A percentile compares a stretch with the other conserved stretches of the same genome.
phyloP scores from a whole-genome alignment of 2,888 invertebrate species.

The Dasysyrphus tricinctus region DNA sequence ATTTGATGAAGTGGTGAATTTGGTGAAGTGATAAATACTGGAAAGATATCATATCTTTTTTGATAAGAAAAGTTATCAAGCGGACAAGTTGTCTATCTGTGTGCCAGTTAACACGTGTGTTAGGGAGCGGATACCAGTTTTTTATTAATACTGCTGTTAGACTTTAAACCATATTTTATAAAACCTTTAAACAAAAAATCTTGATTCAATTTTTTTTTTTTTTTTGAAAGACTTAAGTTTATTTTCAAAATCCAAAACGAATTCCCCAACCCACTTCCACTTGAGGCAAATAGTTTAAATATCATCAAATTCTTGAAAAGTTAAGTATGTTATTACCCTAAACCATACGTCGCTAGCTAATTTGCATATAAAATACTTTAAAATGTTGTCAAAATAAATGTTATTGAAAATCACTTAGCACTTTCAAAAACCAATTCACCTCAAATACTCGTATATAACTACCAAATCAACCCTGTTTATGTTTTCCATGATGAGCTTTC shows the following conservation, averaged over 20 bases:
- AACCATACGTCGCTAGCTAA: slow-evolving; percentile 70
- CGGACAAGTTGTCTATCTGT: too few species aligned
- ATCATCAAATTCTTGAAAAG: slow-evolving; percentile 11
- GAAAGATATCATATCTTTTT: too few species aligned
- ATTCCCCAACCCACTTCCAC: slow-evolving; percentile 44
- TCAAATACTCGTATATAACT: background rate
- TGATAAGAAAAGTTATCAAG: too few species aligned
- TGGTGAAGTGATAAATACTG: too few species aligned
- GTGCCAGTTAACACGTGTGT: too few species aligned
- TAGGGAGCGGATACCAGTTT: too few species aligned
- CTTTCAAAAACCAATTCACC: slow-evolving; percentile 59
- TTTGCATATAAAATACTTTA: slow-evolving; percentile 83
- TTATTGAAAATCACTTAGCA: slow-evolving; percentile 76
- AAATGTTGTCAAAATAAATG: slow-evolving; percentile 76
- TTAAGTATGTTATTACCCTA: slow-evolving; percentile 31
- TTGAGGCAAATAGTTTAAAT: slow-evolving; percentile 19
- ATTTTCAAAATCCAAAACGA: background rate
- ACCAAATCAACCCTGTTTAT: slow-evolving; percentile 41
- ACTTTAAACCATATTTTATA: too few species aligned
- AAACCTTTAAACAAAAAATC: too few species aligned
- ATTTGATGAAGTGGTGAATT: too few species aligned
- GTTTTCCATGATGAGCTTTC: slow-evolving; percentile 6
- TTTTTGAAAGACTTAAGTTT: background rate
- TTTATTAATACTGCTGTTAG: too few species aligned
- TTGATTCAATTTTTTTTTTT: background rate